A percentile compares a stretch with the other conserved stretches of the same genome.
phyloP scores from a whole-genome alignment of 2,113 vertebrate species.

The Plotosus lineatus region DNA sequence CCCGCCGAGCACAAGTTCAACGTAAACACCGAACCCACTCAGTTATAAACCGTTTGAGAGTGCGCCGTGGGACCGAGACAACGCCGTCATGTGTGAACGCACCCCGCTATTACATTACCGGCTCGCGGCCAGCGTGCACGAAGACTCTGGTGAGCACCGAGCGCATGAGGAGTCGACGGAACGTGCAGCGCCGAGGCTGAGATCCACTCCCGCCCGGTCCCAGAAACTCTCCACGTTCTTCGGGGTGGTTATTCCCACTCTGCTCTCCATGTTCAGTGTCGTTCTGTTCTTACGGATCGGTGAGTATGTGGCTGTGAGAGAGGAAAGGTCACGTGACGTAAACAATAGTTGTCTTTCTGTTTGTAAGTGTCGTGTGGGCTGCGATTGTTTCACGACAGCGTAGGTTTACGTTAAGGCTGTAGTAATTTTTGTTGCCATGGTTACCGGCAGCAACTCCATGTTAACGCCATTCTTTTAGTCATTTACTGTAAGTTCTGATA shows the following conservation, averaged over 20 bases:
- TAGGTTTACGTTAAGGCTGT: not conserved
- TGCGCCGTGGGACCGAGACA: not conserved
- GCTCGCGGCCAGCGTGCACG: constrained; percentile 72
- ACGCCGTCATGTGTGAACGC: constrained; percentile 72
- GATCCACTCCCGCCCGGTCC: constrained; percentile 47
- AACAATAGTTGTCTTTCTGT: not conserved
- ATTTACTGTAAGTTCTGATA: not conserved
- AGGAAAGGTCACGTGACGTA: not conserved
- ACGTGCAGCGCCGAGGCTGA: constrained; percentile 38
- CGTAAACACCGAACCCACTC: not conserved
- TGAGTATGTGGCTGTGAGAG: constrained; percentile 64
- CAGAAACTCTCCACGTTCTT: constrained; percentile 83
- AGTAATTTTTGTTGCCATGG: not conserved
- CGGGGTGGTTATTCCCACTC: constrained; percentile 86
- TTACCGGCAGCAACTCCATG: not conserved
- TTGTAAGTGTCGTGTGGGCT: not conserved
- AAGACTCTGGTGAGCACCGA: constrained; percentile 63
- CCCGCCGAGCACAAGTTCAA: too few relatives aligned
- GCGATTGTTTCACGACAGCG: not conserved
- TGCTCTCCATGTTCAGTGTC: constrained; percentile 93
- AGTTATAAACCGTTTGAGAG: not conserved
- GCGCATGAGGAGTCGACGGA: constrained; percentile 56
- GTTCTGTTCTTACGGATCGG: constrained; percentile 86
- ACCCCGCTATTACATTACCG: constrained; percentile 84
- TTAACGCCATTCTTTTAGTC: not conserved